phyloP scores from a whole-genome alignment of 2,113 vertebrate genomes.

The Cichladusa arquata region DNA sequence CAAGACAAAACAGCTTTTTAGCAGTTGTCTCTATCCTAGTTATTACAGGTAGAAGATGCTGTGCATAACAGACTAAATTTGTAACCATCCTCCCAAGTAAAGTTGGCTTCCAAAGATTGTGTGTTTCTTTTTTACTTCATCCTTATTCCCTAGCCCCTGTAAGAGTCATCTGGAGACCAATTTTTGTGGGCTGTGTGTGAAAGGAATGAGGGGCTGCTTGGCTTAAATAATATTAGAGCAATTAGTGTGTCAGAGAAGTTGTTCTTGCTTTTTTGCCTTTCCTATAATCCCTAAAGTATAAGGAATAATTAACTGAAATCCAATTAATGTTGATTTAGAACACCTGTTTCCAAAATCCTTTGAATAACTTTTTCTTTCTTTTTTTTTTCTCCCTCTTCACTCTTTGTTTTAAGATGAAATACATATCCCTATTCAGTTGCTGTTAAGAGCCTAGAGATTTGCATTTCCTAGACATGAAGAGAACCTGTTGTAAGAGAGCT shows the following conservation, averaged over 20 bases:
- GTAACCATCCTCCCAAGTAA: not conserved
- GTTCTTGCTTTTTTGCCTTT: conserved; percentile 39
- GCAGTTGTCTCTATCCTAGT: not conserved
- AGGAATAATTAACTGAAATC: conserved; percentile 81
- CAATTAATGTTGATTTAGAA: conserved; percentile 80
- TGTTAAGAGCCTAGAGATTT: conserved; percentile 69
- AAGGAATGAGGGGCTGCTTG: not conserved
- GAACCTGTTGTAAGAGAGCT: conserved; percentile 68
- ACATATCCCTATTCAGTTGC: conserved; percentile 68
- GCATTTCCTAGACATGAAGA: conserved; percentile 71
- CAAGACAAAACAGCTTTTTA: not conserved
- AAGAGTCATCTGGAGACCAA: not conserved
- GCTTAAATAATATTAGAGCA: conserved; percentile 67
- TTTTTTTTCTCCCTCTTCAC: conserved; percentile 36
- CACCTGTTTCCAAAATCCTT: conserved; percentile 80
- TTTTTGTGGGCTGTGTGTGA: not conserved
- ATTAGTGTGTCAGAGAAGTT: conserved; percentile 70
- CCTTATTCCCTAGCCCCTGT: not conserved
- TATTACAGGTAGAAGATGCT: not conserved
- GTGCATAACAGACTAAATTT: not conserved
- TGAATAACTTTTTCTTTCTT: conserved; percentile 75
- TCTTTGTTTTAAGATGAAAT: conserved; percentile 81
- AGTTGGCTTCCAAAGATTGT: not conserved
- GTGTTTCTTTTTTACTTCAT: not conserved
- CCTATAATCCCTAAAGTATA: conserved; percentile 73